A percentile compares a stretch with the other conserved stretches of the same genome.
Evolutionary conservation across 2,113 vertebrate genomes (phyloP).

Genomic region (Illadopsis cleaveri): DNA sequence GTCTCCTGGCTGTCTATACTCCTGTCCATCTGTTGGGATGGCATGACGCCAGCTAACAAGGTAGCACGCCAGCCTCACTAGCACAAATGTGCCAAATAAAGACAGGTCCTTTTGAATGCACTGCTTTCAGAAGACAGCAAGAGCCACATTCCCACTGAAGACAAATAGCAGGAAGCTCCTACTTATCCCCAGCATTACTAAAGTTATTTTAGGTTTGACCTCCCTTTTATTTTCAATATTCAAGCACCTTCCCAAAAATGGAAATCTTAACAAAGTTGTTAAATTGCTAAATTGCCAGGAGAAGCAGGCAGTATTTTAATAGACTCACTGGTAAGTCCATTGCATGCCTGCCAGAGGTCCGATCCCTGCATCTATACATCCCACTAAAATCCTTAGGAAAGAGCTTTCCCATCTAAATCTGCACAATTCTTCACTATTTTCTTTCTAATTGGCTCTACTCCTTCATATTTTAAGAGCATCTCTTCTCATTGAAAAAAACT

Average conservation of each 20-base stretch:
- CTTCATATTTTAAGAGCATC: neutral
- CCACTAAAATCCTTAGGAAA: neutral
- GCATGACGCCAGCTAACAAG: conserved; percentile 69
- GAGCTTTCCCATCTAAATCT: neutral
- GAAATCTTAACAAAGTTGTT: conserved; percentile 4
- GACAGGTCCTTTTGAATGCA: conserved; percentile 32
- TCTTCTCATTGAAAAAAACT: neutral
- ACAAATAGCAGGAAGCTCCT: neutral
- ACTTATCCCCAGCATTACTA: neutral
- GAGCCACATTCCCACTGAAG: neutral
- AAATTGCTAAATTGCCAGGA: conserved; percentile 32
- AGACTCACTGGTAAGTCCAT: conserved; percentile 22
- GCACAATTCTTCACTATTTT: neutral
- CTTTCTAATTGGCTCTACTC: neutral
- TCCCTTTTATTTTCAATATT: conserved; percentile 20
- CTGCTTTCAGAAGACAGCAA: conserved; percentile 26
- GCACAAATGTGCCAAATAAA: conserved; percentile 66
- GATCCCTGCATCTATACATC: neutral
- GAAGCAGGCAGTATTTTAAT: conserved; percentile 63
- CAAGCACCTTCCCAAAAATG: neutral
- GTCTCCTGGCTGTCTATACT: conserved; percentile 70
- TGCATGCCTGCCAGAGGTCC: conserved; percentile 2
- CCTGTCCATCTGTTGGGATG: conserved; percentile 77
- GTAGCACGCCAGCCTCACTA: conserved; percentile 49
- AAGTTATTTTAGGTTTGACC: neutral